These are phyloP conservation scores for Apodemus agrarius DNA, from an alignment of 2,797 vertebrate genomes.

Conservation along the genomic window DNA sequence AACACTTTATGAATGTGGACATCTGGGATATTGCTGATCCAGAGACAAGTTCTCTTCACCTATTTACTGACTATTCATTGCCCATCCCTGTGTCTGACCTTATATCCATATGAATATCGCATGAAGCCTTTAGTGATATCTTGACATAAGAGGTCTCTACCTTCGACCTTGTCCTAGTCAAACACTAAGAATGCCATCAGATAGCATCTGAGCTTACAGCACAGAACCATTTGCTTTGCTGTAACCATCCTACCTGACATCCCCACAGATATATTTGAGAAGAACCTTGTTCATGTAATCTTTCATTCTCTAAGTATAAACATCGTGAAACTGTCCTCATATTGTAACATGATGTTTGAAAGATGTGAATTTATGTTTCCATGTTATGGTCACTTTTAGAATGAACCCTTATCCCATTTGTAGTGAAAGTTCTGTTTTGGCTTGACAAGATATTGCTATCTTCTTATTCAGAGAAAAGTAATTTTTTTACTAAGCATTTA, in stretches of 20 bases:
- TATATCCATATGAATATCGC: neutral
- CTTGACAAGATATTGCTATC: neutral
- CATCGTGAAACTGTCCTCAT: neutral
- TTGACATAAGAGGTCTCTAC: neutral
- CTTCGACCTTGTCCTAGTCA: neutral
- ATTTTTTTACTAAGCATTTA: conserved; percentile 17
- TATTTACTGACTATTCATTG: neutral
- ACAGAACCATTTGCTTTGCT: neutral
- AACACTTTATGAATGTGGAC: too few species aligned
- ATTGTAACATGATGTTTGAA: neutral
- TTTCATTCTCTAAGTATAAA: neutral
- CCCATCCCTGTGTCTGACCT: neutral
- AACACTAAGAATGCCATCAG: neutral
- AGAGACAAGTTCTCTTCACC: neutral
- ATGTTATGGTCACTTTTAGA: neutral
- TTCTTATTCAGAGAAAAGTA: neutral
- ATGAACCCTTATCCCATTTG: neutral
- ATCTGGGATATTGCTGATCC: neutral
- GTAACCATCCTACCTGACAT: neutral
- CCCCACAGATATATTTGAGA: neutral
- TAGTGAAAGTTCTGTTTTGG: neutral
- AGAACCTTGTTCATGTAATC: neutral
- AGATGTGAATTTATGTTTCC: neutral
- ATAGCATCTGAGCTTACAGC: neutral
- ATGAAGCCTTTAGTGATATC: neutral